Evolutionary conservation across 2,113 vertebrate genomes (phyloP).

Genomic region (Melanerpes aurifrons): DNA sequence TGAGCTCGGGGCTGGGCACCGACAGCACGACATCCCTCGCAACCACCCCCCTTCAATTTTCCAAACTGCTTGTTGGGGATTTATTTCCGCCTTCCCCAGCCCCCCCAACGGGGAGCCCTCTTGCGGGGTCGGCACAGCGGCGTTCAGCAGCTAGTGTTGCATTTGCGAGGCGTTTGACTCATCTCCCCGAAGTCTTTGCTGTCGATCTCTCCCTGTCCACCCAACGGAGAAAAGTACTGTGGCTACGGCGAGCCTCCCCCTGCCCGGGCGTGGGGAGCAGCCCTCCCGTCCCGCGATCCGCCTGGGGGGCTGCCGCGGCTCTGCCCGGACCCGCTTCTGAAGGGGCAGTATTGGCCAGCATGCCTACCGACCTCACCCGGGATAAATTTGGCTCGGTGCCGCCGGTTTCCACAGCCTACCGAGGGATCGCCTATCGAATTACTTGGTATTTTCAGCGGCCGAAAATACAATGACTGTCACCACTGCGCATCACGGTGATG

Average conservation of each 20-base stretch:
- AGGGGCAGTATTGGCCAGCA: not conserved
- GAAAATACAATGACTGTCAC: not conserved
- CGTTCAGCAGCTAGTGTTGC: not conserved
- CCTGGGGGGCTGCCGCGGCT: not conserved
- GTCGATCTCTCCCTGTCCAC: not conserved
- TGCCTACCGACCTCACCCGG: not conserved
- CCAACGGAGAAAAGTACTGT: not conserved
- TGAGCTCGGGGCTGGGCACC: not conserved
- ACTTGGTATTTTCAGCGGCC: not conserved
- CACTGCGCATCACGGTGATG: not conserved
- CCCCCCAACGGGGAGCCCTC: not conserved
- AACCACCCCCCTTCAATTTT: not conserved
- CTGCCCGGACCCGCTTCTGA: not conserved
- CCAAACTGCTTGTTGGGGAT: not conserved
- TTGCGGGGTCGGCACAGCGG: not conserved
- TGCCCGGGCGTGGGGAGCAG: not conserved
- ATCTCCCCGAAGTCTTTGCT: not conserved
- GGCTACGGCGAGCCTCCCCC: not conserved
- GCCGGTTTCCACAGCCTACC: not conserved
- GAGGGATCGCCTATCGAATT: constrained; percentile 8
- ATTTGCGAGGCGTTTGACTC: not conserved
- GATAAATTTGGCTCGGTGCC: constrained; percentile 6
- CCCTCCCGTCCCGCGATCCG: not conserved
- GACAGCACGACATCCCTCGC: not conserved
- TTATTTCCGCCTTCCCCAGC: rapidly evolving